Evolutionary conservation across 2,888 invertebrate species (phyloP), one percentile per base, ranked within the genome.

Genomic region (Eilema caniola): DNA sequence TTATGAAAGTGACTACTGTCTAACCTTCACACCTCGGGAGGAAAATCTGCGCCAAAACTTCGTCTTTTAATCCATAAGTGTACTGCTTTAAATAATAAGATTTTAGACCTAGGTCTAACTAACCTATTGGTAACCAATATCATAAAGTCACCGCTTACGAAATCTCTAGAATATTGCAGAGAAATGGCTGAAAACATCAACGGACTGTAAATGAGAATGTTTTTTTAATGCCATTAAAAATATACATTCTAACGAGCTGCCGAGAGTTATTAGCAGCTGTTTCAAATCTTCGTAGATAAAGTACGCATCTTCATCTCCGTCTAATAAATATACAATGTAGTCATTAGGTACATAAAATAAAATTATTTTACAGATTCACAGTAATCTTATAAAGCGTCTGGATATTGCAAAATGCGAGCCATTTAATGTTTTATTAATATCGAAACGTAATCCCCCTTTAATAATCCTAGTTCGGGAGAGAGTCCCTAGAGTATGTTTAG

Each of bases 371-470:
- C 12, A 59, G 25, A 16, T 59, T 25, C 16, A 53, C 53, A 16
- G 59, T 59, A 59, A 59, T 28, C 59, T 59, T 59, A 56, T 56
- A 66, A 67, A 66, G 59, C 53, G n/a, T 67, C 62, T 28, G 53
- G 60, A 61, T 57, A 60, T 47, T 62, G 61, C 31, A 24, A 65
- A 70, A 71, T 47, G 33, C 69, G 57, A 63, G 37, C 7, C n/a
- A 71, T 57, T 31, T 61, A 67, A 67, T 73, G 70, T 69, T 41
- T 69, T 62, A 1, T 47, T 66, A 53, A 65, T 10, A 70, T 63
- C 63, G 1, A 67, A 69, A n/a, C n/a, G n/a, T n/a, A n/a, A 67
- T 69, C 66, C 60, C 65, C 75, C 71, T 73, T 69, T 71, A 68
- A 73, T 62, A 71, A 72, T 65, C 69, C 65, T 8, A n/a, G 63